Evolutionary conservation across 2,113 vertebrate species (phyloP).

Genomic region (Anhinga anhinga): DNA sequence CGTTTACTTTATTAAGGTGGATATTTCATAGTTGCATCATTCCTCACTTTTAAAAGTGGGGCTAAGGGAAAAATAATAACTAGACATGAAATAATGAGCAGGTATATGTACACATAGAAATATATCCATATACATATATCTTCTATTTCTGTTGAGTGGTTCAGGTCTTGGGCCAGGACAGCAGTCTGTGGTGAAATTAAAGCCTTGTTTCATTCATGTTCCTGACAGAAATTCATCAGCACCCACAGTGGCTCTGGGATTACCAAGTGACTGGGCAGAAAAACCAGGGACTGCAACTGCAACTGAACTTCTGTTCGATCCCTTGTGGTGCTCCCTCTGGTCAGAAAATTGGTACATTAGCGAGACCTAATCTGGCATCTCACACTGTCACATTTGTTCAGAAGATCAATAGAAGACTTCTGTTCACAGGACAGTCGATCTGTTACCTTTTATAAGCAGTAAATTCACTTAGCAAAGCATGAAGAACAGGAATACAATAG

Average conservation of each 20-base stretch:
- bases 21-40: background rate
- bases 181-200: background rate
- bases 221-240: background rate
- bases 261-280: accelerated
- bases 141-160: background rate
- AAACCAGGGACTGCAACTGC: background rate
- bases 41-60: background rate
- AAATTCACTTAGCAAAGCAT: slow-evolving; percentile 10
- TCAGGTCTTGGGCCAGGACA: background rate
- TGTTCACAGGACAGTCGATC: background rate
- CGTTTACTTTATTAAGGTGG: background rate
- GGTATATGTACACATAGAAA: background rate
- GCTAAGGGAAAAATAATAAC: background rate
- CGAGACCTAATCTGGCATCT: background rate
- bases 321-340: background rate
- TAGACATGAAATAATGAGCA: background rate
- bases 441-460: background rate
- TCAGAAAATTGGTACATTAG: background rate
- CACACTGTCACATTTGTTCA: background rate
- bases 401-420: background rate
- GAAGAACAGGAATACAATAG: background rate
- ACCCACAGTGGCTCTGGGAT: background rate
- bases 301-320: background rate
- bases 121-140: background rate
- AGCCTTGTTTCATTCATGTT: background rate